A percentile compares a stretch with the other conserved stretches of the same genome.
Conservation (phyloP, 2,888 invertebrate species). For the Rhingia rostrata region DNA sequence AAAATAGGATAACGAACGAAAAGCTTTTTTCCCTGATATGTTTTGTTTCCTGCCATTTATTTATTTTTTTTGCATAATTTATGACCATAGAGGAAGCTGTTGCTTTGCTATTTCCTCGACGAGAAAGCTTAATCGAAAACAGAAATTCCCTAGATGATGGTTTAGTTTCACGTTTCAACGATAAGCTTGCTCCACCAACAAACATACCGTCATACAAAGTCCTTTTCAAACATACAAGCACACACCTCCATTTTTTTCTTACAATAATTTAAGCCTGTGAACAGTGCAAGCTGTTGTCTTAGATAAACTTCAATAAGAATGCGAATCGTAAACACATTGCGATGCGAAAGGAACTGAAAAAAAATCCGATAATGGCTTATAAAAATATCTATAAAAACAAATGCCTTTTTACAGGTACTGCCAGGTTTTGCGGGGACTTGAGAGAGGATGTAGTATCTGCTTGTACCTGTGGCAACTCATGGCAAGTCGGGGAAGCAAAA, state of each 20-base stretch:
- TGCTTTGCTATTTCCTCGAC: constrained; percentile 45
- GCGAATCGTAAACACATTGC: constrained; percentile 72
- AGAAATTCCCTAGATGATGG: constrained; percentile 59
- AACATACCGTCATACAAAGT: not conserved
- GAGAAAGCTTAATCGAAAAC: constrained; percentile 64
- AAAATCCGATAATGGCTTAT: constrained; percentile 73
- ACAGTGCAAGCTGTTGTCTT: constrained; percentile 66
- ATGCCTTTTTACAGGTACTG: constrained; percentile 54
- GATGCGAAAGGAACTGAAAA: constrained; percentile 45
- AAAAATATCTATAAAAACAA: constrained; percentile 73
- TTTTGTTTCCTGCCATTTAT: constrained; percentile 35
- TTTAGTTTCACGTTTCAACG: constrained; percentile 40
- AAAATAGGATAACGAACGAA: constrained; percentile 30
- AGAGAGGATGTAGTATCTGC: constrained; percentile 3
- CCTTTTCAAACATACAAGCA: not conserved
- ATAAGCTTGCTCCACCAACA: constrained; percentile 49
- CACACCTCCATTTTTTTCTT: constrained; percentile 41
- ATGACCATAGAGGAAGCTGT: constrained; percentile 57
- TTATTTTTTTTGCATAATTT: constrained; percentile 61
- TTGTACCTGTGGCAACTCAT: constrained; percentile 54
- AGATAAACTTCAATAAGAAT: constrained; percentile 73
- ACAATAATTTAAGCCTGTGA: constrained; percentile 68
- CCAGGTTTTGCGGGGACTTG: constrained; percentile 10
- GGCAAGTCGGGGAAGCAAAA: constrained; percentile 45
- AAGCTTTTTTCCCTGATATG: constrained; percentile 30